Percentiles rank a stretch among this genome's conserved stretches.
Conservation (phyloP, 2,797 vertebrate species). For the Anguilla pacifica region DNA sequence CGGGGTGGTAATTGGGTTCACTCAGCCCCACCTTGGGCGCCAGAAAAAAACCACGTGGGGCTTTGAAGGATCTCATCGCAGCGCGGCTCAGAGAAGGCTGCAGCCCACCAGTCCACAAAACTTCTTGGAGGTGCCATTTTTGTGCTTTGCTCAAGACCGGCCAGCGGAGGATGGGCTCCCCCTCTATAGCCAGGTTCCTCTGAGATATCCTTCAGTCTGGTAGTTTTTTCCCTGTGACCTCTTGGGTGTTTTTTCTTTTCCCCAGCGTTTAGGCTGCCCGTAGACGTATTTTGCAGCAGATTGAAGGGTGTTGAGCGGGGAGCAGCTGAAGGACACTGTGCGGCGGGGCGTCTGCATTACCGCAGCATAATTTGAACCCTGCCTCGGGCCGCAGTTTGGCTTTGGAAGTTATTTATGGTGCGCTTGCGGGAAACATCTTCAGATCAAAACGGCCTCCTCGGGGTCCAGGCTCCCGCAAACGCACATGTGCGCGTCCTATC, state of each 20-base stretch:
- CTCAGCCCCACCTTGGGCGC: neutral
- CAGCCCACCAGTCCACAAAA: neutral
- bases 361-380: slow-evolving; percentile 47
- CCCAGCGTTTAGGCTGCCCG: neutral
- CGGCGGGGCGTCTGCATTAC: slow-evolving; percentile 29
- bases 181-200: too few species aligned
- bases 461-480: slow-evolving; percentile 21
- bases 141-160: too few species aligned
- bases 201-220: too few species aligned
- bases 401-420: slow-evolving; percentile 43
- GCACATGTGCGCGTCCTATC: slow-evolving; percentile 48
- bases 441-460: slow-evolving; percentile 37
- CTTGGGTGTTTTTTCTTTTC: too few species aligned
- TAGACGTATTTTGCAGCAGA: neutral
- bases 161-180: too few species aligned
- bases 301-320: neutral
- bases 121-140: neutral
- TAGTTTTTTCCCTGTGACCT: too few species aligned
- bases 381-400: slow-evolving; percentile 30
- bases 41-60: neutral
- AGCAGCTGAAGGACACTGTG: slow-evolving; percentile 25
- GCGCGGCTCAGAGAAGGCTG: neutral
- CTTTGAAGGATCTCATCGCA: neutral
- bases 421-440: slow-evolving; percentile 25
- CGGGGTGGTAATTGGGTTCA: neutral